Evolutionary conservation across 2,888 invertebrate species (phyloP), one percentile per base, ranked within the genome.

Genomic region (Diploptera punctata): DNA sequence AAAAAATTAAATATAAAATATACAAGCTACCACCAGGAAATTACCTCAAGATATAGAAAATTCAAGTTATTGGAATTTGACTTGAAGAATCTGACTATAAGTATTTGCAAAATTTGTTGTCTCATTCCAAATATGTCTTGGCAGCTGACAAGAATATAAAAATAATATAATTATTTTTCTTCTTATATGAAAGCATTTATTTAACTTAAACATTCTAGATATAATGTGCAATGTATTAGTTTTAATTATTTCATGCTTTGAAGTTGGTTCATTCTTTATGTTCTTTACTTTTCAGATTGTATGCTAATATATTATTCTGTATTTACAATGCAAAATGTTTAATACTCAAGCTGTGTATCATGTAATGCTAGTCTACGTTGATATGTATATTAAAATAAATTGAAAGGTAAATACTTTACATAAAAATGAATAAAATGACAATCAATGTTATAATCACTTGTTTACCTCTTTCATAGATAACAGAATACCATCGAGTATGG

Each of bases 361-460:
- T 62, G 62, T 62, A 62, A 62, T 52, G 52, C 62, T 62, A 62
- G 62, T 62, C 43, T 62, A 33, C 19, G 24, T n/a, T 62, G 38
- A 62, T 21, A 16, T 62, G 62, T 62, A 62, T 43, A 62, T 62
- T 43, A 43, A 52, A 62, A 62, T 62, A 62, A 62, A 61, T 61
- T 38, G 38, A 19, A 43, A 62, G n/a, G 18, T 62, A 13, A 62
- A 43, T 62, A 61, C 61, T 61, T 61, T 33, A 61, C 61, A 61
- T 49, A 49, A n/a, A 49, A 18, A 49, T 44, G 13, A 44, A 44
- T 44, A 44, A 44, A 9, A 44, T 44, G 2, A 44, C 3, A 44
- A 9, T 44, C 10, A 9, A n/a, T n/a, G n/a, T n/a, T n/a, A n/a
- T n/a, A n/a, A n/a, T n/a, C n/a, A n/a, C n/a, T n/a, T n/a, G n/a